Percentiles rank a stretch among this genome's conserved stretches.
Conservation (phyloP, 2,888 invertebrate species). For the Nomada fucata region DNA sequence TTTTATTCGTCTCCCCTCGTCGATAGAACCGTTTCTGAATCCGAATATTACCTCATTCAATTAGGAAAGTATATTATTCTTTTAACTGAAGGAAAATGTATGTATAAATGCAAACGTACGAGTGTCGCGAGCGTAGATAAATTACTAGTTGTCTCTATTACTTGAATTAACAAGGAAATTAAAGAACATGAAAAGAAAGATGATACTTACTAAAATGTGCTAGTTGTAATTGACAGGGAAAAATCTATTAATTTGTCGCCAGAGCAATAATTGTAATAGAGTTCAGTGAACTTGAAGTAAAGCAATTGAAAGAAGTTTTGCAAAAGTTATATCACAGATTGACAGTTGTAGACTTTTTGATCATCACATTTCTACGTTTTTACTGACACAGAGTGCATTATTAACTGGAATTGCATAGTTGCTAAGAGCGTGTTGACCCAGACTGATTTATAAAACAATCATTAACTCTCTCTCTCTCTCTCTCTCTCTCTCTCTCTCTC, state of each 20-base stretch:
- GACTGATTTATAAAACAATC: constrained; percentile 17
- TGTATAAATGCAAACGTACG: constrained; percentile 43
- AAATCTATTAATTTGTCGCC: background rate
- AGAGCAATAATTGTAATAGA: background rate
- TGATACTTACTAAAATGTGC: background rate
- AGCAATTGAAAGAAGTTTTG: background rate
- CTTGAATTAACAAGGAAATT: background rate
- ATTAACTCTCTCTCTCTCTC: constrained; percentile 9
- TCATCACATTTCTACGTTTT: constrained; percentile 19
- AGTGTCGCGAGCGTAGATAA: constrained; percentile 4
- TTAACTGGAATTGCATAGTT: constrained; percentile 32
- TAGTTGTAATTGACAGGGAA: background rate
- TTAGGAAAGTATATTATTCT: background rate
- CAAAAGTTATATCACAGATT: constrained; percentile 2
- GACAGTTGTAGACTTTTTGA: background rate
- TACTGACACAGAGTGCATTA: constrained; percentile 26
- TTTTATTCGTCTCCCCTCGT: constrained; percentile 46
- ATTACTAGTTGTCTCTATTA: background rate
- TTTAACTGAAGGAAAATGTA: constrained; percentile 15
- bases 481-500: background rate
- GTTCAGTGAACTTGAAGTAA: background rate
- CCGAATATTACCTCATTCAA: constrained; percentile 26
- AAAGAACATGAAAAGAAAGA: background rate
- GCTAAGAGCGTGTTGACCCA: constrained; percentile 21
- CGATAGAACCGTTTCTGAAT: constrained; percentile 17